These are phyloP conservation scores for Carapus acus DNA, from an alignment of 2,797 vertebrate species.

Conservation along the genomic window DNA sequence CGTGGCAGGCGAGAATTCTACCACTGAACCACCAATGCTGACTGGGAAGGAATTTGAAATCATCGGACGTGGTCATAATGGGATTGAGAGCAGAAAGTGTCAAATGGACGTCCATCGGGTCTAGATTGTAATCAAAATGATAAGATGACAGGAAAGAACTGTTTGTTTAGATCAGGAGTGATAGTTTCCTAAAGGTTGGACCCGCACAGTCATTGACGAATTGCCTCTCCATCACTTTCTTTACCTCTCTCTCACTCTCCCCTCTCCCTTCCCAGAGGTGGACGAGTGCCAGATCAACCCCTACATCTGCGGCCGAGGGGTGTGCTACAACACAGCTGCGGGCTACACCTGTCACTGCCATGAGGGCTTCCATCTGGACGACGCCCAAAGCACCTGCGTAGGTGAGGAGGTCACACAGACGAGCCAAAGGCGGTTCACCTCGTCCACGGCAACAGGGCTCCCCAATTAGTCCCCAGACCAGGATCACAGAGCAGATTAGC, in stretches of 20 bases:
- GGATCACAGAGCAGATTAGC: too few relatives aligned
- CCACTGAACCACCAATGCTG: conserved; percentile 36
- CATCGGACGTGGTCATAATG: too few relatives aligned
- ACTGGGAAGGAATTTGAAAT: too few relatives aligned
- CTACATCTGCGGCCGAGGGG: conserved; percentile 85
- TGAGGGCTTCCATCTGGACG: conserved; percentile 76
- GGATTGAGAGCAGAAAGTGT: too few relatives aligned
- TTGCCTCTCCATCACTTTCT: too few relatives aligned
- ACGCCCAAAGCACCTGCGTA: conserved; percentile 77
- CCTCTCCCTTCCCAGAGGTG: conserved; percentile 77
- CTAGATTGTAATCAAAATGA: too few relatives aligned
- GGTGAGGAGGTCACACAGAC: conserved; percentile 74
- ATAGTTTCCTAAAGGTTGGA: too few relatives aligned
- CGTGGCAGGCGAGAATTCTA: conserved; percentile 45
- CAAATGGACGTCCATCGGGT: too few relatives aligned
- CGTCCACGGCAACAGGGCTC: neutral
- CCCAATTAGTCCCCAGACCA: neutral
- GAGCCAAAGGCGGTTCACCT: conserved; percentile 5
- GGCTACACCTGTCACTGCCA: conserved; percentile 89
- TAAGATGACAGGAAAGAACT: too few relatives aligned
- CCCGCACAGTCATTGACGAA: too few relatives aligned
- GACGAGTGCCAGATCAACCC: conserved; percentile 90
- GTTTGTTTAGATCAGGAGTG: too few relatives aligned
- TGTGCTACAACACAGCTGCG: conserved; percentile 86
- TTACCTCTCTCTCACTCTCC: conserved; percentile 2